Percentiles rank a stretch among this genome's conserved stretches.
These are phyloP conservation scores for Pagetopsis macropterus DNA, from an alignment of 2,797 vertebrate genomes.

Conservation along the genomic window DNA sequence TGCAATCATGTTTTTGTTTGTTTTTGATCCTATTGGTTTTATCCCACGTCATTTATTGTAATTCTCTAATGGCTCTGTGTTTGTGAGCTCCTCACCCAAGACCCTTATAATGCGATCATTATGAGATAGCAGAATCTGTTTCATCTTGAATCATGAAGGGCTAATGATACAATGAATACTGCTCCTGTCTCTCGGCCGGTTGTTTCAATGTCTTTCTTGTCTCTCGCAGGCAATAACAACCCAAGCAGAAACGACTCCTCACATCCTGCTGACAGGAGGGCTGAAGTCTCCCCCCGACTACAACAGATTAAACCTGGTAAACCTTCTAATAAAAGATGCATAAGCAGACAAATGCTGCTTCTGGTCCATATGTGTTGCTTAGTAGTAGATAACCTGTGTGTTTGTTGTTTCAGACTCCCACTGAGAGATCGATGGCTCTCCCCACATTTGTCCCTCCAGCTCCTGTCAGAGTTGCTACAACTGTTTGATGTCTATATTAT, in stretches of 20 bases:
- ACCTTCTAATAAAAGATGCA: background rate
- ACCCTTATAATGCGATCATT: no score
- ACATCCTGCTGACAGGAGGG: conserved; percentile 52
- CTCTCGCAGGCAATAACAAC: conserved; percentile 53
- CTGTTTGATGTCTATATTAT: conserved; percentile 48
- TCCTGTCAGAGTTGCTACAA: conserved; percentile 80
- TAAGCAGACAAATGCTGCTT: background rate
- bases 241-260: conserved; percentile 52
- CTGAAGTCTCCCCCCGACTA: conserved; percentile 72
- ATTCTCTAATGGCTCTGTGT: no score
- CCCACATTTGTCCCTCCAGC: conserved; percentile 68
- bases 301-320: conserved; percentile 70
- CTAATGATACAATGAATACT: background rate
- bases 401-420: conserved; percentile 58
- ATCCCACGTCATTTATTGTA: no score
- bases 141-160: no score
- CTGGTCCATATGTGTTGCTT: background rate
- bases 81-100: no score
- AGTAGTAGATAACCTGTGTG: background rate
- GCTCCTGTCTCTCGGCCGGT: background rate
- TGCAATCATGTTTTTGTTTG: no score
- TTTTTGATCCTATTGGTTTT: no score
- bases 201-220: conserved; percentile 1
- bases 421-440: conserved; percentile 62
- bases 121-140: no score